Evolutionary conservation across 2,797 vertebrate genomes (phyloP).

Genomic region (Gadopsis bispinosus): DNA sequence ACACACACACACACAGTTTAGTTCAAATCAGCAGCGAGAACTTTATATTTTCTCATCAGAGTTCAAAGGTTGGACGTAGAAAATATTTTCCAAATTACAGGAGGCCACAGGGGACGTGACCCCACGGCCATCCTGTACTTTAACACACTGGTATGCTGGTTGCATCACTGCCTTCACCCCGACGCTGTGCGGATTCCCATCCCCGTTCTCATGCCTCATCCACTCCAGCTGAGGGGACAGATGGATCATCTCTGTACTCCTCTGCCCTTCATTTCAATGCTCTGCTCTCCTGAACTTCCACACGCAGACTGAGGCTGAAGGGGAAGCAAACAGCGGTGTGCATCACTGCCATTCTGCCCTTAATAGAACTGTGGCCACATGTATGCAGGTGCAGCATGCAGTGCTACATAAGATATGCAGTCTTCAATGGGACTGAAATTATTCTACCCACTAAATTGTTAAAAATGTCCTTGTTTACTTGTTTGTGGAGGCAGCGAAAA

Average conservation of each 20-base stretch:
- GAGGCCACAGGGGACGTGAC: conserved; percentile 44
- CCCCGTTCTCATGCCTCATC: conserved; percentile 46
- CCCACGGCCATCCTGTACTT: conserved; percentile 1
- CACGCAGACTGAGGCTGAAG: conserved; percentile 43
- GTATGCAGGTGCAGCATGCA: conserved; percentile 33
- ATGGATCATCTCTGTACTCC: conserved; percentile 27
- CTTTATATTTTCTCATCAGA: conserved; percentile 53
- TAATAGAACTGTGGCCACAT: conserved; percentile 45
- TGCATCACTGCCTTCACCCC: conserved; percentile 24
- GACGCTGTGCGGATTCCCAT: conserved; percentile 31
- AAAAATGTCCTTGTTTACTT: conserved; percentile 21
- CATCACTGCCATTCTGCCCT: conserved; percentile 51
- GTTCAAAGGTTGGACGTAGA: conserved; percentile 48
- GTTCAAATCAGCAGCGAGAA: neutral
- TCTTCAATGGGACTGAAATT: conserved; percentile 2
- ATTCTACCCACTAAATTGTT: conserved; percentile 23
- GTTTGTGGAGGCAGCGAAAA: conserved; percentile 11
- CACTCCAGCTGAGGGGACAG: conserved; percentile 44
- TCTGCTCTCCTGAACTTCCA: conserved; percentile 49
- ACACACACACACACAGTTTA: conserved; percentile 7
- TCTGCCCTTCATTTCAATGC: conserved; percentile 30
- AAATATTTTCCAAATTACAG: conserved; percentile 63
- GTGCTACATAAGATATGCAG: conserved; percentile 16
- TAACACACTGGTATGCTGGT: conserved; percentile 38
- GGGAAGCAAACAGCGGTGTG: conserved; percentile 34